Base-by-base conservation (phyloP, 2,797 vertebrate species). In the Ispidina lecontei region DNA sequence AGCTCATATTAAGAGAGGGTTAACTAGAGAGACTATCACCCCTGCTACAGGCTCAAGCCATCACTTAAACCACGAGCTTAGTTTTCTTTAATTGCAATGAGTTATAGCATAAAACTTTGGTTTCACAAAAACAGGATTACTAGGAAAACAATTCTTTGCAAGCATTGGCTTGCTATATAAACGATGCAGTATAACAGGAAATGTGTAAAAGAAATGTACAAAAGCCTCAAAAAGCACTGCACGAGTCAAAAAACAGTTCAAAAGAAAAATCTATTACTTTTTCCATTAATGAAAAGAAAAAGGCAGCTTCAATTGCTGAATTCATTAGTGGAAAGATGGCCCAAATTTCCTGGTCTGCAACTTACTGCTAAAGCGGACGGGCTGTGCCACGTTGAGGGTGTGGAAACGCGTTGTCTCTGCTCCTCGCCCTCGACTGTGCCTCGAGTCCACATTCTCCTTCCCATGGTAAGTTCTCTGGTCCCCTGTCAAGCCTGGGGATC, bases 291-390 rank as follows among this genome's bases (percentile, higher is more conserved):
- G 28, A 26, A 28, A 2, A 64, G 79, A 28, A 79, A 51, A 54
- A 47, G 7, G 14, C 46, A 43, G 35, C 16, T 67, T 39, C 17
- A 47, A 68, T 52, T 58, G 46, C 37, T 72, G 46, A 71, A 81
- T 31, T 29, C 84, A 77, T 73, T 47, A 87, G 44, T 20, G 86
- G 58, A 10, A 37, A n/a, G 73, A 59, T 81, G 58, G 60, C 79
- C 68, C 92, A 84, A 51, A 84, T 87, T 94, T 71, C 84, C 94
- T 96, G 97, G 98, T 94, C 97, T 96, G 95, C 97, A 97, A 95
- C 99, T 99, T 98, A 99, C 99, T 99, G 98, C 98, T 99, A 94
- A 99, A 99, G 90, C 99, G 99, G 70, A 99, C 98, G 0, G 99
- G 99, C 96, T 99, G 99, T 6, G 99, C 99, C 96, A 99, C 97